Conservation (phyloP, 2,888 invertebrate species). For the Drosophila planitibia region DNA sequence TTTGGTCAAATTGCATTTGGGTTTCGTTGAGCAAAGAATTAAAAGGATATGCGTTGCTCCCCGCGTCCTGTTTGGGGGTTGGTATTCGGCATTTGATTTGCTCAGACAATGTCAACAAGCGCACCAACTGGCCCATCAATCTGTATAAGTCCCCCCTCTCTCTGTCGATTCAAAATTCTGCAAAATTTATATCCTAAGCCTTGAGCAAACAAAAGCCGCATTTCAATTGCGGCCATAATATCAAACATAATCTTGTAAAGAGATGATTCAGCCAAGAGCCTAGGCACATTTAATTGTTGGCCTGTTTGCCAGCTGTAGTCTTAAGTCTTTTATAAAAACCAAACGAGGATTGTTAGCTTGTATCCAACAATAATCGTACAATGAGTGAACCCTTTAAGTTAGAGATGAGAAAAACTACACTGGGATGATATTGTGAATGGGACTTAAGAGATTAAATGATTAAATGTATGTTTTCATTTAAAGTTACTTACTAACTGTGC, state of each 20-base stretch:
- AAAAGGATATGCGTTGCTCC: conserved; percentile 57
- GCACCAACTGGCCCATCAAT: conserved; percentile 51
- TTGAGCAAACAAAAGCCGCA: conserved; percentile 47
- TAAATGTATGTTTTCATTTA: not conserved
- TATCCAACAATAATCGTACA: conserved; percentile 35
- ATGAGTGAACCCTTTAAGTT: conserved; percentile 38
- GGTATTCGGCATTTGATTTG: conserved; percentile 36
- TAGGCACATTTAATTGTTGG: conserved; percentile 51
- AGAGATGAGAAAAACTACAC: conserved; percentile 20
- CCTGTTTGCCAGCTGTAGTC: conserved; percentile 17
- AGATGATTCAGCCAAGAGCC: conserved; percentile 24
- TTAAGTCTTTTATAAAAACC: conserved; percentile 35
- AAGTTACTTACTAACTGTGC: not conserved
- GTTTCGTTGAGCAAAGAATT: conserved; percentile 56
- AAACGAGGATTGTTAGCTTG: conserved; percentile 48
- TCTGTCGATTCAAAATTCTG: conserved; percentile 4
- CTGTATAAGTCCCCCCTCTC: conserved; percentile 14
- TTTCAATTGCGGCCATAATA: conserved; percentile 62
- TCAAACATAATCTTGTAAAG: conserved; percentile 54
- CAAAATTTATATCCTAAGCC: conserved; percentile 44
- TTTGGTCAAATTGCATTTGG: conserved; percentile 72
- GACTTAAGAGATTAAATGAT: not conserved
- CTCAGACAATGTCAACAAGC: conserved; percentile 61
- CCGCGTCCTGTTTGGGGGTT: conserved; percentile 42
- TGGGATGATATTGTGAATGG: not conserved